Evolutionary conservation across 1,140 invertebrate species (phyloP), one percentile per base, ranked within the genome.

Genomic region (Euura saliciscinereae): DNA sequence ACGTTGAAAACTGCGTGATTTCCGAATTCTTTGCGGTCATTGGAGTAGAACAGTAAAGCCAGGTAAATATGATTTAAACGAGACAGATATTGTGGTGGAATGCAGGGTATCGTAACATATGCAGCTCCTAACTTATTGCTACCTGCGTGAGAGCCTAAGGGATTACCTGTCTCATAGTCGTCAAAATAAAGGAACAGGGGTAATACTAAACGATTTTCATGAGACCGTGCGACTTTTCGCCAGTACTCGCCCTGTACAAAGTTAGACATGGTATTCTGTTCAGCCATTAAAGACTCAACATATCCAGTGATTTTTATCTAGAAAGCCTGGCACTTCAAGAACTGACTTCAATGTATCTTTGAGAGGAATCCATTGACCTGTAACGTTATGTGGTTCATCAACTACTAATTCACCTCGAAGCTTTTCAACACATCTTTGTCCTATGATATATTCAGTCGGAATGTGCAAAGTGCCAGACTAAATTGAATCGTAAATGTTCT

Each of bases 1-100:
- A 11, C 45, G 42, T 66, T 42, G 64, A 79, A 76, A 70, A 77
- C 72, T 69, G 68, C 28, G 70, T 75, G 66, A 77, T 75, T 78
- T 45, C 75, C 78, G 73, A 77, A 79, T 11, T 64, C 6, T 42
- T 75, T 81, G 28, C 76, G 45, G 73, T 84, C 79, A 65, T 75
- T 44, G 42, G 77, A 68, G 72, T 82, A 75, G 73, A 81, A 81
- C 11, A 84, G 51, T 66, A 69, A 66, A 73, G 75, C 71, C 65
- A 84, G 72, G 77, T 81, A 84, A 67, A 85, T 82, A 73, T 82
- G 79, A 59, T 82, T 70, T n/a, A 84, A 59, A 76, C 75, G 77
- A n/a, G 75, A 76, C 45, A 68, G 71, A 68, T 77, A 74, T 45
- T 83, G 68, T 43, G 76, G 74, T 67, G 82, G 81, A 43, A 84